Evolutionary conservation across 2,797 vertebrate species (phyloP).

Genomic region (Clarias fuscus): DNA sequence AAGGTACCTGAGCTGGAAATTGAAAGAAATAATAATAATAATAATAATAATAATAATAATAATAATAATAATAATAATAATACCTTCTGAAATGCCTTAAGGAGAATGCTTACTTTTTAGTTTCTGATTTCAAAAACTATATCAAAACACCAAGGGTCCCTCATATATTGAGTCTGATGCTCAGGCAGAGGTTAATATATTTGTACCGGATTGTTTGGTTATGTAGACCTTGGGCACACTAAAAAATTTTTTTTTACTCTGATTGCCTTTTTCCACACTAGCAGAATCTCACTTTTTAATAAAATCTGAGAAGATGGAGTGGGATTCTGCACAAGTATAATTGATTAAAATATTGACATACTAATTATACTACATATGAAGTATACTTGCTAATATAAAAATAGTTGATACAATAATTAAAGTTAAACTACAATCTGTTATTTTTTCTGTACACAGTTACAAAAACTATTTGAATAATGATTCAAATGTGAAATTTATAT

Average conservation of each 20-base stretch:
- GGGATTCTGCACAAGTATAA: not conserved
- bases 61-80: not conserved
- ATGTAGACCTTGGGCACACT: conserved; percentile 25
- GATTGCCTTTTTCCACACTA: too few species aligned
- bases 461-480: not conserved
- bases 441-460: not conserved
- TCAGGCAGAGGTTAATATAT: conserved; percentile 2
- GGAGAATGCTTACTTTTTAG: not conserved
- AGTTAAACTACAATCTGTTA: not conserved
- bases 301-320: not conserved
- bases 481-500: not conserved
- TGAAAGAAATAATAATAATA: conserved; percentile 21
- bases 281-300: too few species aligned
- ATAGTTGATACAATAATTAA: not conserved
- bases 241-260: not conserved
- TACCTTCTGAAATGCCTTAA: conserved; percentile 2
- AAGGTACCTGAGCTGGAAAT: conserved; percentile 4
- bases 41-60: not conserved
- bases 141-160: not conserved
- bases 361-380: not conserved
- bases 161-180: too few species aligned
- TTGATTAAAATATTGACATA: not conserved
- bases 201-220: conserved; percentile 41
- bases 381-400: not conserved
- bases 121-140: not conserved